Evolutionary conservation across 1,140 invertebrate genomes (phyloP).

Genomic region (Arctopsyche grandis): DNA sequence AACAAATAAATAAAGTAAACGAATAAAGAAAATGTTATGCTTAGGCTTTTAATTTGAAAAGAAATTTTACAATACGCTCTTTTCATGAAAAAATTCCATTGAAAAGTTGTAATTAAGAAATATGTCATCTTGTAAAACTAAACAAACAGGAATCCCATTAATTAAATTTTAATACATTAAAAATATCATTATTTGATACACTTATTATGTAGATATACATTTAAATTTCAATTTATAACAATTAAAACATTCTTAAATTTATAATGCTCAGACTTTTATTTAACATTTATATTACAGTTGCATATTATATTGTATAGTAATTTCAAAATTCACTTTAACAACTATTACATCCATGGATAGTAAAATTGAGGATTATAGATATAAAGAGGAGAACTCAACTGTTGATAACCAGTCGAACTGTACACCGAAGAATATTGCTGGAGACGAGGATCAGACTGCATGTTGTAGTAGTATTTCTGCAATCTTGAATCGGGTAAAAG

Average conservation of each 20-base stretch:
- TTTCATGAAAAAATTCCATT: no score
- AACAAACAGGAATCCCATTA: no score
- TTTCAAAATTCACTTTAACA: neutral
- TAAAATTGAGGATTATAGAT: conserved; percentile 45
- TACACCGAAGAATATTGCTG: conserved; percentile 44
- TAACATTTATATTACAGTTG: no score
- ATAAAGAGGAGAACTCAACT: conserved; percentile 29
- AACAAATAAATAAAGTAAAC: conserved; percentile 2
- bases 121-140: no score
- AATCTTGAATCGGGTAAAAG: conserved; percentile 40
- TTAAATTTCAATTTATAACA: no score
- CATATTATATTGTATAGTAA: no score
- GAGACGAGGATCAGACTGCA: conserved; percentile 27
- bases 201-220: no score
- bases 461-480: conserved; percentile 43
- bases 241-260: no score
- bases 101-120: no score
- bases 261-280: no score
- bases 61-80: neutral
- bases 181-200: no score
- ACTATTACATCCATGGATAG: neutral
- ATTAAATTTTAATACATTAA: no score
- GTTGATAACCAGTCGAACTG: conserved; percentile 35
- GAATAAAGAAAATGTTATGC: conserved; percentile 11
- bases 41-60: conserved; percentile 6